phyloP scores from a whole-genome alignment of 1,140 invertebrate genomes.

The Leguminivora glycinivorella region DNA sequence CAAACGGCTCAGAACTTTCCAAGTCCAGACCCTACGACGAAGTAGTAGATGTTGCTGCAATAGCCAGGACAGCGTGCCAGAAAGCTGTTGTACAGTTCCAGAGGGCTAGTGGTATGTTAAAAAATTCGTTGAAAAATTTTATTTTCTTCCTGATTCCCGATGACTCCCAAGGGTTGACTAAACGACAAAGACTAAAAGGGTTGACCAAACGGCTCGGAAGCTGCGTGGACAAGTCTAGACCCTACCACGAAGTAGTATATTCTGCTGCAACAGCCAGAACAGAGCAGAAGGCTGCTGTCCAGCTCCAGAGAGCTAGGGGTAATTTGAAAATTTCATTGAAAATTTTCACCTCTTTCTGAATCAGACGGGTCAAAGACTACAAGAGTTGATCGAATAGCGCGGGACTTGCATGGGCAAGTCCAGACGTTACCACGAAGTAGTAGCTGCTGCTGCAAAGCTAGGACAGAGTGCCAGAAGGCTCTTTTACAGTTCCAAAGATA shows the following conservation, averaged over 20 bases:
- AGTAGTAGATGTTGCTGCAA: constrained; percentile 80
- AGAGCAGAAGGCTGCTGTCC: constrained; percentile 93
- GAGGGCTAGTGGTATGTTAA: constrained; percentile 88
- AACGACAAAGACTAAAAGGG: too few species aligned
- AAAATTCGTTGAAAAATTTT: neutral
- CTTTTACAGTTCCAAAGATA: constrained; percentile 94
- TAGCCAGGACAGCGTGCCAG: constrained; percentile 90
- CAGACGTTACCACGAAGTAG: constrained; percentile 92
- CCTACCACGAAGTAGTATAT: constrained; percentile 88
- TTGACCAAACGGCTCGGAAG: constrained; percentile 87
- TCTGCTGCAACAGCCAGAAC: constrained; percentile 84
- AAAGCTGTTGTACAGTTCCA: constrained; percentile 95
- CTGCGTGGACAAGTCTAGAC: constrained; percentile 90
- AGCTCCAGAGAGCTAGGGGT: constrained; percentile 96
- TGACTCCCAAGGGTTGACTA: constrained; percentile 87
- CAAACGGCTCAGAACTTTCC: constrained; percentile 85
- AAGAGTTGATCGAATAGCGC: constrained; percentile 86
- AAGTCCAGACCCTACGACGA: constrained; percentile 94
- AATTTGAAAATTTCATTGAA: constrained; percentile 37
- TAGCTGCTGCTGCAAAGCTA: constrained; percentile 81
- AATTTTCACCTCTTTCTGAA: too few species aligned
- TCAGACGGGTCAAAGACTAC: too few species aligned
- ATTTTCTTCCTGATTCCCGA: too few species aligned
- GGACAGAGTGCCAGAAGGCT: constrained; percentile 92
- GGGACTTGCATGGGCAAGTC: constrained; percentile 88